Evolutionary conservation across 2,797 vertebrate species (phyloP).

Genomic region (Echeneis naucrates): DNA sequence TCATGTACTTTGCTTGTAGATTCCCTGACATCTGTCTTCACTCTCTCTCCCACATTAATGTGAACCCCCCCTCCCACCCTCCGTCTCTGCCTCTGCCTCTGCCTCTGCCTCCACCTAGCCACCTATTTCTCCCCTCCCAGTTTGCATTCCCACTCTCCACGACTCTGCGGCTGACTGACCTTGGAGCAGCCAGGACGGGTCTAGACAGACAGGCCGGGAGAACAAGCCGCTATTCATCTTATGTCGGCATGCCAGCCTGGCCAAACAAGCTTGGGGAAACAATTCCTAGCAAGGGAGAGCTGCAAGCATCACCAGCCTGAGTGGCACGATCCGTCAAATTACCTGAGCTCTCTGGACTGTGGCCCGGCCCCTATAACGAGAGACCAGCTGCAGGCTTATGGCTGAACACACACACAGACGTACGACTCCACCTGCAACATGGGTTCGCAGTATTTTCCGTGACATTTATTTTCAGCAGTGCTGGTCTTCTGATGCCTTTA

Average conservation of each 20-base stretch:
- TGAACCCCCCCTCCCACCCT: conserved; percentile 30
- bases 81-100: conserved; percentile 36
- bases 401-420: conserved; percentile 29
- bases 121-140: conserved; percentile 36
- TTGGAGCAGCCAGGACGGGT: conserved; percentile 79
- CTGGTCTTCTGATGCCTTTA: conserved; percentile 46
- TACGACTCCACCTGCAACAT: conserved; percentile 38
- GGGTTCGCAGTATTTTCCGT: conserved; percentile 58
- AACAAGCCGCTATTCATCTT: conserved; percentile 81
- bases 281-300: conserved; percentile 76
- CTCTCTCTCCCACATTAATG: conserved; percentile 7
- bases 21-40: conserved; percentile 69
- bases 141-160: conserved; percentile 60
- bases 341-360: conserved; percentile 79
- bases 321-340: conserved; percentile 81
- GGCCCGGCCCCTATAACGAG: conserved; percentile 50
- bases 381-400: conserved; percentile 58
- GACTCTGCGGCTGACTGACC: conserved; percentile 79
- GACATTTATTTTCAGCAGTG: conserved; percentile 70
- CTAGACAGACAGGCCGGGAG: conserved; percentile 75
- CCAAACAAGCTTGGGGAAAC: conserved; percentile 83
- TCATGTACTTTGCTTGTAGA: conserved; percentile 60
- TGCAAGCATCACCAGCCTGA: conserved; percentile 69
- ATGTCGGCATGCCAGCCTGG: conserved; percentile 68
- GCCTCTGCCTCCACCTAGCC: conserved; percentile 21